phyloP scores from a whole-genome alignment of 1,140 invertebrate species.

The Philotrypesis tridentata region DNA sequence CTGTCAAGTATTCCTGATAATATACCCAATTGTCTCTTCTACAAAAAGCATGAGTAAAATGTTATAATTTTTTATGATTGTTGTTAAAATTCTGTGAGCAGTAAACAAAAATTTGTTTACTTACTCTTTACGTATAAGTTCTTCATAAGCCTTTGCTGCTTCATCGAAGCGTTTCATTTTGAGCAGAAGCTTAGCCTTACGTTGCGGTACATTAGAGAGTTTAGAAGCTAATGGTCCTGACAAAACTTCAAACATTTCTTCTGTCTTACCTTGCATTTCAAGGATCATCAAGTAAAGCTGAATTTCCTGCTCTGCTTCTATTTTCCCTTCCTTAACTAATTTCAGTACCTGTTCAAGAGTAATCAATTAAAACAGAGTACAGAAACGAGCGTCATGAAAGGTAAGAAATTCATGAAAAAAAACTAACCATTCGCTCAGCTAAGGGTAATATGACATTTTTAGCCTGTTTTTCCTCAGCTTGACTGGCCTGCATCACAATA shows the following conservation, averaged over 20 bases:
- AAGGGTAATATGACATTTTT: conserved; percentile 79
- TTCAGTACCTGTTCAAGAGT: conserved; percentile 82
- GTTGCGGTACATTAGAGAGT: conserved; percentile 76
- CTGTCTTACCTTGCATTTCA: conserved; percentile 87
- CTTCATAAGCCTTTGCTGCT: conserved; percentile 81
- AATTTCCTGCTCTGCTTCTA: conserved; percentile 95
- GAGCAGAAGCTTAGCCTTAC: conserved; percentile 83
- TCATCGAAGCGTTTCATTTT: conserved; percentile 83
- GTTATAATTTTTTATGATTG: conserved; percentile 25
- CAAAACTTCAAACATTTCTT: conserved; percentile 87
- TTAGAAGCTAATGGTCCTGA: conserved; percentile 82
- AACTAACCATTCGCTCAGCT: conserved; percentile 85
- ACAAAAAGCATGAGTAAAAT: conserved; percentile 44
- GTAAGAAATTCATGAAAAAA: conserved; percentile 25
- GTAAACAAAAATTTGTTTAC: conserved; percentile 51
- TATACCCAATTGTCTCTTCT: conserved; percentile 86
- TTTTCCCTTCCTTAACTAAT: conserved; percentile 89
- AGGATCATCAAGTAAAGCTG: conserved; percentile 93
- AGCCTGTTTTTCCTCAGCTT: conserved; percentile 67
- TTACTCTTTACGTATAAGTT: conserved; percentile 81
- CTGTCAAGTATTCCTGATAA: conserved; percentile 82
- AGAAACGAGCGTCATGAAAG: conserved; percentile 13
- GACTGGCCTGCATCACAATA: conserved; percentile 89
- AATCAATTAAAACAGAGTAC: background rate
- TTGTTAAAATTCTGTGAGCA: background rate